These are phyloP conservation scores for Mesoclemmys tuberculata DNA, from an alignment of 2,113 vertebrate genomes.

Conservation along the genomic window DNA sequence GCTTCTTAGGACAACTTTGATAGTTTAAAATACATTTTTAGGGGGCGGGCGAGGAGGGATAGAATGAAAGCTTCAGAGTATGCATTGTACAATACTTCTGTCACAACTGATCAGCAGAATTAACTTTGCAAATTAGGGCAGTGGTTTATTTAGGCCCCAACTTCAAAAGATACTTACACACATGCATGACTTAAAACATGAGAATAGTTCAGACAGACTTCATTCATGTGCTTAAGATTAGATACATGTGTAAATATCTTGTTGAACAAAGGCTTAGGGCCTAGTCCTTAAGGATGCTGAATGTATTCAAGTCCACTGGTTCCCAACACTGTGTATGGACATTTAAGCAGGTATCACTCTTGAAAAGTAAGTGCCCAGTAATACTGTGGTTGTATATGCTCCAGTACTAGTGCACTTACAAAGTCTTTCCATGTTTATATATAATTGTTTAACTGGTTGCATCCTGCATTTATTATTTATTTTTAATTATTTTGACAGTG, in stretches of 20 bases:
- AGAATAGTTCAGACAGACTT: background rate
- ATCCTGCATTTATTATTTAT: background rate
- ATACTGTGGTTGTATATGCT: background rate
- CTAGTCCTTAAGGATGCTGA: background rate
- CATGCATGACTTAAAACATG: background rate
- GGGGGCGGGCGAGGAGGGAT: no score
- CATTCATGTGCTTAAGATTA: background rate
- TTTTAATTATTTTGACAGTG: background rate
- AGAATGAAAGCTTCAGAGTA: no score
- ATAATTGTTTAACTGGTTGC: background rate
- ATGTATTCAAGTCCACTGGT: background rate
- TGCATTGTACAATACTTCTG: no score
- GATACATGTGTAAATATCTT: background rate
- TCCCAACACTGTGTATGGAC: background rate
- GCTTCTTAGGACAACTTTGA: no score
- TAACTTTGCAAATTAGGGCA: no score
- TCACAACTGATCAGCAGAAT: no score
- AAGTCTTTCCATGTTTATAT: background rate
- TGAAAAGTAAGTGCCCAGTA: rapidly evolving
- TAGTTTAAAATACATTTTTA: no score
- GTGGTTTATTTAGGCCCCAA: no score
- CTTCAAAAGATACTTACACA: no score
- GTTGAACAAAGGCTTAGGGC: background rate
- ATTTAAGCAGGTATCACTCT: background rate
- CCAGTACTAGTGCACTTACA: background rate